phyloP scores from a whole-genome alignment of 1,140 invertebrate genomes.

The Berghia stephanieae region DNA sequence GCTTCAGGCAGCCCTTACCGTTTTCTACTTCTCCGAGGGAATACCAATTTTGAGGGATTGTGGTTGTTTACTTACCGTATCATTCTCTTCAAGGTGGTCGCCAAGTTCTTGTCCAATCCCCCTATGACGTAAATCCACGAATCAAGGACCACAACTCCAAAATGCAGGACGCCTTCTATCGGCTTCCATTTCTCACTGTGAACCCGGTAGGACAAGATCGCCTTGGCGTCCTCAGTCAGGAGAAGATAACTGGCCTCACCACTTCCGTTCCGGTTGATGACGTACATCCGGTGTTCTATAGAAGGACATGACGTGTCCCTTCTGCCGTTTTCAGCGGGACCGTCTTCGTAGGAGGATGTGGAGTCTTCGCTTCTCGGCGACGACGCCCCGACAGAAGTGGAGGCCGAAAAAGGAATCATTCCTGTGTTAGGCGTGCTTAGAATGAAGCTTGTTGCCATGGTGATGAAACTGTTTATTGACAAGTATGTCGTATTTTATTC shows the following conservation, averaged over 20 bases:
- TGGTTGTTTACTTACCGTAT: slow-evolving; percentile 39
- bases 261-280: slow-evolving; percentile 45
- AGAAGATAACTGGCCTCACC: slow-evolving; percentile 46
- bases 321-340: background rate
- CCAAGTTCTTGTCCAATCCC: slow-evolving; percentile 40
- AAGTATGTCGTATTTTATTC: too few species aligned
- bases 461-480: too few species aligned
- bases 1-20: too few species aligned
- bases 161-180: slow-evolving; percentile 42
- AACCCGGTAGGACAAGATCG: slow-evolving; percentile 37
- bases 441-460: too few species aligned
- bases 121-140: slow-evolving; percentile 51
- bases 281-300: slow-evolving; percentile 45
- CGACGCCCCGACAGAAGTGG: too few species aligned
- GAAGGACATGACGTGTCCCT: background rate
- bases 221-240: slow-evolving; percentile 32
- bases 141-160: slow-evolving; percentile 44
- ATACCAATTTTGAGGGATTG: background rate
- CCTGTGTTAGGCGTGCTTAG: too few species aligned
- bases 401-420: too few species aligned
- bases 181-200: slow-evolving; percentile 46
- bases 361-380: too few species aligned
- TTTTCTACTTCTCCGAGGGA: too few species aligned
- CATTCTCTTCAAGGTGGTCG: slow-evolving; percentile 38
- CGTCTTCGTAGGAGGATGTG: slow-evolving; percentile 26